Base-by-base conservation (phyloP, 2,888 invertebrate genomes). In the Cephus rjabovi region DNA sequence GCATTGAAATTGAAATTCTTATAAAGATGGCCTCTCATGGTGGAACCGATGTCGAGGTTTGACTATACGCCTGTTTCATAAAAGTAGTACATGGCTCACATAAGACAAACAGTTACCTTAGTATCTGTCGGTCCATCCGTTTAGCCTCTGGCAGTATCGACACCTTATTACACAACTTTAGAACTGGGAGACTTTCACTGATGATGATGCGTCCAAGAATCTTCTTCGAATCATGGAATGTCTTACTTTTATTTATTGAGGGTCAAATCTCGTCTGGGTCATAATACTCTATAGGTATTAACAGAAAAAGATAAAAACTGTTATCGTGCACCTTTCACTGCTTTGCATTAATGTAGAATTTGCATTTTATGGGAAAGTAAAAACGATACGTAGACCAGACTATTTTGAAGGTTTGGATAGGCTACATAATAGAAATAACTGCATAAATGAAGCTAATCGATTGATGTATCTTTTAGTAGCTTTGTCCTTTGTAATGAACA, bases 121-220 rank as follows among this genome's bases (percentile, higher is more conserved):
- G 68, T 74, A 70, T 75, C 70, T 71, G 77, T 69, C 71, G n/a
- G 77, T 71, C 71, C 77, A 70, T 33, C 71, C 78, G 37, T 34
- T 74, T 80, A 73, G 83, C 83, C 77, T 74, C 75, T 23, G 77
- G 82, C 80, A 34, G 15, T 71, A 71, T 80, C 80, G 80, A 73
- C 78, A 79, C 75, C 79, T 69, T 68, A 76, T 85, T 85, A 77
- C 82, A 78, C 79, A 85, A 85, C 78, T 23, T 1, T 56, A 56
- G 56, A 56, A 56, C 75, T 74, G 69, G 77, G 75, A 74, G 81
- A 86, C 86, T 86, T 86, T 86, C 86, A 86, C 86, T 83, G 77
- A 71, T 76, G 78, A 75, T 78, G 81, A 84, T 83, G 82, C 81
- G 79, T 80, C 75, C 81, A 83, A 79, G 71, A 33, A 34, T 71